These are phyloP conservation scores for Drosophila tani DNA, from an alignment of 1,140 invertebrate genomes.

Conservation along the genomic window DNA sequence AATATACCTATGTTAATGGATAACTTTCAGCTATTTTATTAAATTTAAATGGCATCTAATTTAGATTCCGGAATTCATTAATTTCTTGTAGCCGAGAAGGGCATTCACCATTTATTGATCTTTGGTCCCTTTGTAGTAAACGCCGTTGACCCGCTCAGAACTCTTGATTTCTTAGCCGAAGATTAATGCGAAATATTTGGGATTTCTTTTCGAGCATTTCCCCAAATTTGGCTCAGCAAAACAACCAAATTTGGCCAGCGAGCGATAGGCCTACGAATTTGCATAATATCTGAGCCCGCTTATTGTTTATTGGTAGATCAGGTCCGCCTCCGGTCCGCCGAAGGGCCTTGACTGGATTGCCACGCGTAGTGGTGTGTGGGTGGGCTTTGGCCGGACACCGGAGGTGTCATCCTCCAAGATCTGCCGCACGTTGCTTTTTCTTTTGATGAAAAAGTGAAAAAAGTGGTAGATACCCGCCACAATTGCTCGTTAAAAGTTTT, in stretches of 20 bases:
- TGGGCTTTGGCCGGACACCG: not conserved
- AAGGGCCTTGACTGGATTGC: slow-evolving; percentile 35
- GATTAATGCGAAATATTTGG: slow-evolving; percentile 35
- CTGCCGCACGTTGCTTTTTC: slow-evolving; percentile 7
- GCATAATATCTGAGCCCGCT: slow-evolving; percentile 19
- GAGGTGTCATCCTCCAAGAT: slow-evolving; percentile 5
- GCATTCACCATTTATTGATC: not conserved
- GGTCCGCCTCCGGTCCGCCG: slow-evolving; percentile 24
- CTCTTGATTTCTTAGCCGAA: slow-evolving; percentile 1
- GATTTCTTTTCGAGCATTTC: slow-evolving; percentile 31
- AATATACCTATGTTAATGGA: not conserved
- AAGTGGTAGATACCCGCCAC: slow-evolving; percentile 15
- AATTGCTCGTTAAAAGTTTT: slow-evolving; percentile 45
- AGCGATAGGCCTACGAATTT: slow-evolving; percentile 31
- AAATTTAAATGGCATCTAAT: slow-evolving; percentile 3
- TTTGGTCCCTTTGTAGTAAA: not conserved
- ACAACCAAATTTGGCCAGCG: not conserved
- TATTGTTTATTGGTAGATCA: slow-evolving; percentile 25
- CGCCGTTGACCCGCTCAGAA: not conserved
- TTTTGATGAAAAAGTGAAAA: slow-evolving; percentile 4
- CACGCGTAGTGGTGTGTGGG: slow-evolving; percentile 13
- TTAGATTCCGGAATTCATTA: not conserved
- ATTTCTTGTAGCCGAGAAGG: not conserved
- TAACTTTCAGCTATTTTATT: not conserved
- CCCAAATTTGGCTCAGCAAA: slow-evolving; percentile 21